Evolutionary conservation across 2,888 invertebrate species (phyloP), one percentile per base, ranked within the genome.

Genomic region (Sarcophaga subvicina): DNA sequence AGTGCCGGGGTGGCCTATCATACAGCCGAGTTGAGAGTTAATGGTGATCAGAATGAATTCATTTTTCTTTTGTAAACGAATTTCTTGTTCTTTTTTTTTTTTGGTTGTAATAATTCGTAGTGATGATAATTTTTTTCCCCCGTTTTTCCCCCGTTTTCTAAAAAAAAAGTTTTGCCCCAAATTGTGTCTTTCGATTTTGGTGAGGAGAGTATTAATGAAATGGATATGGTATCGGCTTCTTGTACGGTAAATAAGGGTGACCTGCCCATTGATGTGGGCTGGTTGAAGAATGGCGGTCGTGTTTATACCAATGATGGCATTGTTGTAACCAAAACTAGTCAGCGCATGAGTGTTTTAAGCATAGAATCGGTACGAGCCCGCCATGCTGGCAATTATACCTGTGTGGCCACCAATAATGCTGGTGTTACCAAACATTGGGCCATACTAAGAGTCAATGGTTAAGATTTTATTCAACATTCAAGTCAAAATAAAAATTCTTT

Each of bases 211-310:
- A 94, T 96, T 80, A 96, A 96, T 91, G 95, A 96, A 89, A 95
- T 96, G 89, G 96, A 96, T 90, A 94, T 95, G 93, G 95, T 95
- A n/a, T 95, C 96, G 71, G 95, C 95, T 17, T 95, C 95, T 72
- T 97, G 97, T 92, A 95, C 95, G 71, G 96, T 96, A 22, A 95
- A 95, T 89, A 96, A 96, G 92, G 97, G 97, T 67, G 98, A 98
- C 92, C 93, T 96, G 89, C 97, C 97, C 47, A 94, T 98, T 88
- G 95, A 95, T 89, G 96, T 98, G 83, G 94, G 94, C 70, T 97
- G 97, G 97, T 95, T 94, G 6, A 94, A 94, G 89, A 94, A 95
- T 90, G 94, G 94, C 60, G 91, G 91, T 77, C 93, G 94, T 85
- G 90, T 93, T 60, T 92, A 91, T 67, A 94, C 94, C 88, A 94